Conservation (phyloP, 2,113 vertebrate species). For the Equus przewalskii region DNA sequence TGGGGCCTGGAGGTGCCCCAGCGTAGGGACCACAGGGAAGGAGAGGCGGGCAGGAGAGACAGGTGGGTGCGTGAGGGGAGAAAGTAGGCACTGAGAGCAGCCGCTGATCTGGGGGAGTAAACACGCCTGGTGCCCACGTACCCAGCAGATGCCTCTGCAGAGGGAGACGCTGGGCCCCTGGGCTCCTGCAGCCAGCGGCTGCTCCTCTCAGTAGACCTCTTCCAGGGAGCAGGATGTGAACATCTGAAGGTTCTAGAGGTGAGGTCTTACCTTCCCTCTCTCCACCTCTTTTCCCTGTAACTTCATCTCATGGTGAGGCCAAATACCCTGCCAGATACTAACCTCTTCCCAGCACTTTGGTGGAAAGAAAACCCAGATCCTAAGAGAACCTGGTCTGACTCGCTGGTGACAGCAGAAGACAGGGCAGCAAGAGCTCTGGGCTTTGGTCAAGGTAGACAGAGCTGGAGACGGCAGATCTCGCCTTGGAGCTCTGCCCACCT, state of each 20-base stretch:
- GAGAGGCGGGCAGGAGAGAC: neutral
- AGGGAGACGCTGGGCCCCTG: neutral
- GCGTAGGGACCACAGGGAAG: rapidly evolving
- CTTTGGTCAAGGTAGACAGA: neutral
- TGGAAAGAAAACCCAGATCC: neutral
- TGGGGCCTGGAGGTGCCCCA: rapidly evolving
- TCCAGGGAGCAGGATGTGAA: neutral
- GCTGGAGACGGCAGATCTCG: neutral
- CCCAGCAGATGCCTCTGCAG: neutral
- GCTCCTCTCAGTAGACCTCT: neutral
- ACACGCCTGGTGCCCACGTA: rapidly evolving
- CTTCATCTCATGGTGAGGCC: neutral
- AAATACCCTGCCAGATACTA: neutral
- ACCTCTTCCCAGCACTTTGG: neutral
- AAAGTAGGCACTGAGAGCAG: neutral
- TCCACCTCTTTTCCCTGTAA: neutral
- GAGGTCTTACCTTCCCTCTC: neutral
- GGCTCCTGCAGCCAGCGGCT: neutral
- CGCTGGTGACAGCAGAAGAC: neutral
- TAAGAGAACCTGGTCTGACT: neutral
- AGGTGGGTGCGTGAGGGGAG: neutral
- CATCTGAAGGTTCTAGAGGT: neutral
- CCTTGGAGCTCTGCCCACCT: neutral
- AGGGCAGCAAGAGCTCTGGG: neutral
- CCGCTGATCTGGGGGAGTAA: neutral